Evolutionary conservation across 2,888 invertebrate species (phyloP).

Genomic region (Lottia gigantea): DNA sequence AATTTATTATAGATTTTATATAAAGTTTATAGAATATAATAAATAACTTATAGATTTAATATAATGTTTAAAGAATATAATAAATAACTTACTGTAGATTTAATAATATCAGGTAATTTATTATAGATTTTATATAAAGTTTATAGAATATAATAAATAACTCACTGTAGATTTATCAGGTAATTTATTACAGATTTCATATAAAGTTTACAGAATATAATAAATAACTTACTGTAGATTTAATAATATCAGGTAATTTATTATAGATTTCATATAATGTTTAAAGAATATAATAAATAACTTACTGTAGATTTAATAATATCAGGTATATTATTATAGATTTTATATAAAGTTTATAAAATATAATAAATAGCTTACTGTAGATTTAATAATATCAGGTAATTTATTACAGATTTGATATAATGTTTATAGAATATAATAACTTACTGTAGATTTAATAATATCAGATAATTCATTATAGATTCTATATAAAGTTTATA

Average conservation of each 20-base stretch:
- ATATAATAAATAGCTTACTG: neutral
- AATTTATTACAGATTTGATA: neutral
- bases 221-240: neutral
- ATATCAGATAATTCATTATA: too few relatives aligned
- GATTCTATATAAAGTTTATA: neutral
- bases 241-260: neutral
- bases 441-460: neutral
- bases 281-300: neutral
- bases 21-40: too few relatives aligned
- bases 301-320: neutral
- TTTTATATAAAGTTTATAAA: neutral
- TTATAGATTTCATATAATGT: neutral
- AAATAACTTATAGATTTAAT: too few relatives aligned
- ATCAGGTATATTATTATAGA: neutral
- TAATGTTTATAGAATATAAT: neutral
- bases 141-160: too few relatives aligned
- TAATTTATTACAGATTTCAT: too few relatives aligned
- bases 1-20: too few relatives aligned
- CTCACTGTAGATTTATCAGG: too few relatives aligned
- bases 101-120: too few relatives aligned
- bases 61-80: too few relatives aligned
- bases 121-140: too few relatives aligned
- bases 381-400: neutral
- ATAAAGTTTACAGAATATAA: too few relatives aligned
- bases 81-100: neutral